phyloP scores from a whole-genome alignment of 1,140 invertebrate genomes.

The Coenobita brevimanus region DNA sequence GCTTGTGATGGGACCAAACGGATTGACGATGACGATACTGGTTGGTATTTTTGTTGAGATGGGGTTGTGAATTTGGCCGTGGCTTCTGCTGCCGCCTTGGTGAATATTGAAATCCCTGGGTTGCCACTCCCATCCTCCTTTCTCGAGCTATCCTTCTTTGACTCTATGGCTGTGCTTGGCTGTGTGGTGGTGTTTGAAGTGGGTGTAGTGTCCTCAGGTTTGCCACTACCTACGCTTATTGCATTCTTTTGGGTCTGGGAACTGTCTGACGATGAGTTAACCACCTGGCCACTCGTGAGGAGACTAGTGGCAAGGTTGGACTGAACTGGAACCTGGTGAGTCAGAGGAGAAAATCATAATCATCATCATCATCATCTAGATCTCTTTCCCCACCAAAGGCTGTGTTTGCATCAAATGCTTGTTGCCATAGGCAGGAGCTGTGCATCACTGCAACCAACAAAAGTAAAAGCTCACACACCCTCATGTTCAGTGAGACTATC shows the following conservation, averaged over 20 bases:
- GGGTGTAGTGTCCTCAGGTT: not conserved
- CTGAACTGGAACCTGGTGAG: conserved; percentile 42
- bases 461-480: no score
- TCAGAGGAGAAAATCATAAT: no score
- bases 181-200: not conserved
- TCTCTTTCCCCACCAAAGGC: no score
- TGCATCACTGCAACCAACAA: no score
- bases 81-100: conserved; percentile 43
- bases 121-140: not conserved
- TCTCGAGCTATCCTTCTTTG: not conserved
- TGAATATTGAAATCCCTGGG: conserved; percentile 15
- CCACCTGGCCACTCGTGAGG: not conserved
- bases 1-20: no score
- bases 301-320: conserved; percentile 33
- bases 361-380: no score
- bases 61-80: conserved; percentile 17
- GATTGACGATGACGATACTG: no score
- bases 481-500: no score
- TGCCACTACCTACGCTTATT: no score
- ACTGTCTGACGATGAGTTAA: not conserved
- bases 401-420: no score
- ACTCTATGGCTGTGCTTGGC: not conserved
- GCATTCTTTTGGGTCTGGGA: not conserved
- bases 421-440: no score
- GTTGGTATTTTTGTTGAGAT: no score